Conservation (phyloP, 1,140 invertebrate species). For the Nomia melanderi region DNA sequence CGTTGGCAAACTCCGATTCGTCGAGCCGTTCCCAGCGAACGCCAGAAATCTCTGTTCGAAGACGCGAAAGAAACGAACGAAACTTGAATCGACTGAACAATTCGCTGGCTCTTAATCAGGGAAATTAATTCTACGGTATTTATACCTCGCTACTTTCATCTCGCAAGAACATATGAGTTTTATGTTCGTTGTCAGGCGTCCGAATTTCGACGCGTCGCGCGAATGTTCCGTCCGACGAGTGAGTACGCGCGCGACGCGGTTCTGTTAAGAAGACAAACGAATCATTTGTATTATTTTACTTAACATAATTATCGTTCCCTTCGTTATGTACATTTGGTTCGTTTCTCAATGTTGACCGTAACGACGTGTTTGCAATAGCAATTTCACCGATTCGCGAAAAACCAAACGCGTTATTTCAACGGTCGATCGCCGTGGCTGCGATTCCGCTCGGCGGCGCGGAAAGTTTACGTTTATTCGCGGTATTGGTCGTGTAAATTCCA, state of each 20-base stretch:
- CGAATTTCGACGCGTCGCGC: not conserved
- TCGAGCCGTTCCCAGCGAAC: too few species aligned
- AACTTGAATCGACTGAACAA: too few species aligned
- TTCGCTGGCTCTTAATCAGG: too few species aligned
- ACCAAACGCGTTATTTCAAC: not conserved
- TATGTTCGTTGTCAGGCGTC: not conserved
- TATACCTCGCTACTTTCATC: not conserved
- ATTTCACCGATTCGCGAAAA: not conserved
- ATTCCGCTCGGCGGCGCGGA: not conserved
- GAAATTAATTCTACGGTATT: too few species aligned
- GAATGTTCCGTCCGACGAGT: too few species aligned
- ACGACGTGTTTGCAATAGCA: not conserved
- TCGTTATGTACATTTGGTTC: constrained; percentile 8
- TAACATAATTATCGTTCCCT: not conserved
- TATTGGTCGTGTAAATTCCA: not conserved
- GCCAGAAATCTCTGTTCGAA: too few species aligned
- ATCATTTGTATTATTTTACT: not conserved
- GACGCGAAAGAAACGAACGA: too few species aligned
- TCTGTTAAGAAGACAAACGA: not conserved
- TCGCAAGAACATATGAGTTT: not conserved
- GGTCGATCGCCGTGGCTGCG: not conserved
- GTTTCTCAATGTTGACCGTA: not conserved
- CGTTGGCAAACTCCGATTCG: not conserved
- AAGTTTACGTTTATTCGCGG: constrained; percentile 1
- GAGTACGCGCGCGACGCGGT: too few species aligned